These are phyloP conservation scores for Syngnathus rostellatus DNA, from an alignment of 2,797 vertebrate genomes.

Conservation along the genomic window DNA sequence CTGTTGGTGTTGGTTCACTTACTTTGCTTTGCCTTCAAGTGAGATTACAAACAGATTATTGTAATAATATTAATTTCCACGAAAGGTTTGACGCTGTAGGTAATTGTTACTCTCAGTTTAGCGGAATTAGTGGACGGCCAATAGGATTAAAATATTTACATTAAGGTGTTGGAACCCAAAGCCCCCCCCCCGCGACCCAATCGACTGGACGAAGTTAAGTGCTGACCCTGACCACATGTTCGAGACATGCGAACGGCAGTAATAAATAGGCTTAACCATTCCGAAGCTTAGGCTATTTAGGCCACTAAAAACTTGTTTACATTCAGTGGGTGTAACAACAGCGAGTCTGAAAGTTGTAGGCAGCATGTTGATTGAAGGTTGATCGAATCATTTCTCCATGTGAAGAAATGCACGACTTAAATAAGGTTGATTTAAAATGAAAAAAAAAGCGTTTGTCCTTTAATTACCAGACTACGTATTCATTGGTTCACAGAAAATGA, in stretches of 20 bases:
- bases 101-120: conserved; percentile 28
- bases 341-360: neutral
- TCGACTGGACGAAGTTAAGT: conserved; percentile 13
- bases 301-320: neutral
- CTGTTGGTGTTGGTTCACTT: neutral
- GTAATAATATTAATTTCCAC: conserved; percentile 7
- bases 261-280: conserved; percentile 2
- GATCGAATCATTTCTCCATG: no score
- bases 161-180: conserved; percentile 48
- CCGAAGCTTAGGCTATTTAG: neutral
- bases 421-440: neutral
- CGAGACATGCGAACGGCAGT: conserved; percentile 9
- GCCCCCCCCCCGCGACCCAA: neutral
- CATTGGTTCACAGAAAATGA: no score
- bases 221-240: conserved; percentile 27
- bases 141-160: conserved; percentile 47
- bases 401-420: neutral
- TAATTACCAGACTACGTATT: no score
- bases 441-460: neutral
- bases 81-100: conserved; percentile 10
- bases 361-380: neutral
- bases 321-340: neutral
- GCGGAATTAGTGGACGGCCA: conserved; percentile 44
- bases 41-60: conserved; percentile 3
- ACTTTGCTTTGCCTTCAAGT: neutral